These are phyloP conservation scores for Temnothorax rugatulus DNA, from an alignment of 2,888 invertebrate genomes.

Conservation along the genomic window DNA sequence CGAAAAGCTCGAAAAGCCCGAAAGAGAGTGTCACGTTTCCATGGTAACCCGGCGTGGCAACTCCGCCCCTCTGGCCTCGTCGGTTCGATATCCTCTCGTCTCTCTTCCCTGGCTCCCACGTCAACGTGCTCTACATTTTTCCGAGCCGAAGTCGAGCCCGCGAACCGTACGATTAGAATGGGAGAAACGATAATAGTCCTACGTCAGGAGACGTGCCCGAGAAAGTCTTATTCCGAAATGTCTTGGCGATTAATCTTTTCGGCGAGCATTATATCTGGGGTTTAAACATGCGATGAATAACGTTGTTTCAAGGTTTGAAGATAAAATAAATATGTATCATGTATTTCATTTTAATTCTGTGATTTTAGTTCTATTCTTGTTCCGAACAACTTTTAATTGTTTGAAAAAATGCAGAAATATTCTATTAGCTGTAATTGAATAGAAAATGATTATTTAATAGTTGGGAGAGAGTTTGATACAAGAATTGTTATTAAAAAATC, in stretches of 20 bases:
- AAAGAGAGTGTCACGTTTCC: conserved; percentile 85
- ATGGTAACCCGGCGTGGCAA: conserved; percentile 83
- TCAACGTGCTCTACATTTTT: conserved; percentile 82
- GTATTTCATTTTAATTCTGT: neutral
- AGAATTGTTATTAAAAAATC: neutral
- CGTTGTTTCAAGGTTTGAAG: neutral
- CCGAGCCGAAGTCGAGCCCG: conserved; percentile 65
- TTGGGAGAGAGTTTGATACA: neutral
- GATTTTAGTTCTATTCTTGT: neutral
- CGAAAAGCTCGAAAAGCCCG: conserved; percentile 82
- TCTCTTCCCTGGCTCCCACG: conserved; percentile 72
- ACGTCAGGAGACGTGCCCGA: neutral
- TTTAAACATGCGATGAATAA: neutral
- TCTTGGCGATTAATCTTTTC: conserved; percentile 22
- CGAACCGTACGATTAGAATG: conserved; percentile 24
- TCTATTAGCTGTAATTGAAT: neutral
- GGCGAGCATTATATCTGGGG: neutral
- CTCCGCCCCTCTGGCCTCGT: conserved; percentile 83
- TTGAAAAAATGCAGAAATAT: neutral
- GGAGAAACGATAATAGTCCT: conserved; percentile 31
- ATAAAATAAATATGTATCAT: neutral
- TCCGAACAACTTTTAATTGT: neutral
- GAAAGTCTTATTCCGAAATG: neutral
- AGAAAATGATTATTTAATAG: neutral
- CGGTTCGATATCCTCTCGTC: conserved; percentile 85